These are phyloP conservation scores for Napeogenes sylphis DNA, from an alignment of 2,888 invertebrate genomes.

Conservation along the genomic window DNA sequence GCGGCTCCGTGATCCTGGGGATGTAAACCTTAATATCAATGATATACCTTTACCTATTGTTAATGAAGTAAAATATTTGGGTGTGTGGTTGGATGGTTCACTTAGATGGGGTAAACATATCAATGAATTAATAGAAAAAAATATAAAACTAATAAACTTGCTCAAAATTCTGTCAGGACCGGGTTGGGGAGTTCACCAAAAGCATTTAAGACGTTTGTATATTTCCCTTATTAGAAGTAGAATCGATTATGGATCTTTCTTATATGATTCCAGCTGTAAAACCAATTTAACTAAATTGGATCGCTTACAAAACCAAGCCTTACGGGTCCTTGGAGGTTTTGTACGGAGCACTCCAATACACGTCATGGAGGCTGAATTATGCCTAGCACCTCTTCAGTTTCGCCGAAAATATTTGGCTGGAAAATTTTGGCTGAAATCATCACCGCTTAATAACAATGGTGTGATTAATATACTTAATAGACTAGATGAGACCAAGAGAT, in stretches of 20 bases:
- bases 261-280: constrained; percentile 27
- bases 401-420: constrained; percentile 24
- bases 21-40: constrained; percentile 20
- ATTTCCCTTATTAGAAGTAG: constrained; percentile 35
- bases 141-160: constrained; percentile 31
- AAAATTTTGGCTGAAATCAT: too few species aligned
- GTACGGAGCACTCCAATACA: constrained; percentile 26
- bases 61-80: constrained; percentile 34
- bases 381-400: constrained; percentile 25
- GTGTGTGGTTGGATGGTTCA: constrained; percentile 34
- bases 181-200: constrained; percentile 34
- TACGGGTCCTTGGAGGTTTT: constrained; percentile 34
- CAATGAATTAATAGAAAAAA: constrained; percentile 28
- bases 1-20: constrained; percentile 11
- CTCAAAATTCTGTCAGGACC: constrained; percentile 34
- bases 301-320: constrained; percentile 15
- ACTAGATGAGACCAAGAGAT: too few species aligned
- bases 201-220: constrained; percentile 32
- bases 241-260: constrained; percentile 32
- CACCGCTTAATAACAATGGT: too few species aligned
- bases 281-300: constrained; percentile 28
- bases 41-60: constrained; percentile 18
- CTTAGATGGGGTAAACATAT: constrained; percentile 36
- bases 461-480: too few species aligned
- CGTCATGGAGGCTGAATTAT: constrained; percentile 21